Evolutionary conservation across 2,113 vertebrate species (phyloP).

Genomic region (Lophura nycthemera): DNA sequence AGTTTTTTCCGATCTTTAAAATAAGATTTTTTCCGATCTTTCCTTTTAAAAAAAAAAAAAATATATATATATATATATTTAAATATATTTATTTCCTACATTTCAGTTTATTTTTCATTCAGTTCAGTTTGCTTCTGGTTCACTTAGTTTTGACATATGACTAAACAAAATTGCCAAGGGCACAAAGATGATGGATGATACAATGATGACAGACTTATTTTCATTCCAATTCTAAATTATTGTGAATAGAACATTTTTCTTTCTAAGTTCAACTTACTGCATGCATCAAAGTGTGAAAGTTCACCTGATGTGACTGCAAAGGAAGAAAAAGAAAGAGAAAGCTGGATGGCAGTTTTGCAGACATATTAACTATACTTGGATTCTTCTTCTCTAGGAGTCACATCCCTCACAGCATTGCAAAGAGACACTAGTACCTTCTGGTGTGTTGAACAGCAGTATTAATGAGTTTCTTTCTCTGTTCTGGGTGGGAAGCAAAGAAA

Average conservation of each 20-base stretch:
- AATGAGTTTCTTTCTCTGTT: neutral
- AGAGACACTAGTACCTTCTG: neutral
- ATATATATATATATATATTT: no score
- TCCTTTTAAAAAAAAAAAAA: no score
- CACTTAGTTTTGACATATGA: conserved; percentile 55
- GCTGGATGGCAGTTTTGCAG: neutral
- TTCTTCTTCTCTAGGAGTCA: neutral
- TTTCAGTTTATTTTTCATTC: neutral
- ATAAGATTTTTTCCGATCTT: neutral
- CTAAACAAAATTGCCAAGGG: conserved; percentile 39
- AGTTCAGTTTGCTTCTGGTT: conserved; percentile 50
- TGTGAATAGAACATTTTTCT: conserved; percentile 43
- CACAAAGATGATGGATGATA: conserved; percentile 17
- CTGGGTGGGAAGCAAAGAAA: neutral
- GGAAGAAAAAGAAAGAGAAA: neutral
- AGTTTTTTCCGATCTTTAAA: neutral
- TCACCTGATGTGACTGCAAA: neutral
- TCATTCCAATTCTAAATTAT: conserved; percentile 53
- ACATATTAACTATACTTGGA: neutral
- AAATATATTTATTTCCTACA: neutral
- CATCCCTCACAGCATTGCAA: neutral
- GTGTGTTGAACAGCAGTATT: neutral
- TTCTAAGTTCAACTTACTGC: neutral
- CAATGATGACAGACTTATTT: conserved; percentile 42
- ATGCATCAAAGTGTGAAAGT: neutral